A percentile compares a stretch with the other conserved stretches of the same genome.
Evolutionary conservation across 2,888 invertebrate genomes (phyloP).

Genomic region (Philereme vetulata): DNA sequence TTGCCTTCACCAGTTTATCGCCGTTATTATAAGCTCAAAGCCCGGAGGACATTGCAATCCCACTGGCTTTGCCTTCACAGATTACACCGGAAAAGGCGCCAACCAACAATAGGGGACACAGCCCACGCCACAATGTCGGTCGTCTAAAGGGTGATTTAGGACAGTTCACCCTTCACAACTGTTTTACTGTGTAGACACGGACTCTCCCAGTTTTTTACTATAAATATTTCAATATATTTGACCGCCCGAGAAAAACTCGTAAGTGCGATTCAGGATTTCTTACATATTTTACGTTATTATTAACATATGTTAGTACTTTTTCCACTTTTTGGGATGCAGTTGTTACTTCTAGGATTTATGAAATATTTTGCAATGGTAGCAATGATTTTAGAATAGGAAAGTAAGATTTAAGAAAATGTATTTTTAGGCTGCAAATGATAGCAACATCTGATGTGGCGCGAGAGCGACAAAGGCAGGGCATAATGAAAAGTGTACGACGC

Average conservation of each 20-base stretch:
- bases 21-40: too few relatives aligned
- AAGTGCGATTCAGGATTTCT: slow-evolving; percentile 16
- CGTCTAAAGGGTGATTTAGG: slow-evolving; percentile 5
- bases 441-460: background rate
- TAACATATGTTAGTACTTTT: background rate
- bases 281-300: background rate
- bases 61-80: background rate
- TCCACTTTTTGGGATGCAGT: slow-evolving; percentile 6
- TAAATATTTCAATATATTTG: background rate
- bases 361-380: background rate
- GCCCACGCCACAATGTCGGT: slow-evolving; percentile 1
- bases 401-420: background rate
- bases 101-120: background rate
- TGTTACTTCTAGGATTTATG: background rate
- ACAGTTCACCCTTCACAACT: slow-evolving; percentile 11
- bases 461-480: slow-evolving; percentile 14
- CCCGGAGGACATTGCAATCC: too few relatives aligned
- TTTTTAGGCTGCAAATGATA: slow-evolving; percentile 6
- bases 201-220: background rate
- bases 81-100: background rate
- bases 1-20: background rate
- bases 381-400: background rate
- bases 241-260: background rate
- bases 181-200: slow-evolving; percentile 22
- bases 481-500: background rate